Percentiles rank a stretch among this genome's conserved stretches.
phyloP scores from a whole-genome alignment of 2,113 vertebrate genomes.

The Chaetodon auriga region DNA sequence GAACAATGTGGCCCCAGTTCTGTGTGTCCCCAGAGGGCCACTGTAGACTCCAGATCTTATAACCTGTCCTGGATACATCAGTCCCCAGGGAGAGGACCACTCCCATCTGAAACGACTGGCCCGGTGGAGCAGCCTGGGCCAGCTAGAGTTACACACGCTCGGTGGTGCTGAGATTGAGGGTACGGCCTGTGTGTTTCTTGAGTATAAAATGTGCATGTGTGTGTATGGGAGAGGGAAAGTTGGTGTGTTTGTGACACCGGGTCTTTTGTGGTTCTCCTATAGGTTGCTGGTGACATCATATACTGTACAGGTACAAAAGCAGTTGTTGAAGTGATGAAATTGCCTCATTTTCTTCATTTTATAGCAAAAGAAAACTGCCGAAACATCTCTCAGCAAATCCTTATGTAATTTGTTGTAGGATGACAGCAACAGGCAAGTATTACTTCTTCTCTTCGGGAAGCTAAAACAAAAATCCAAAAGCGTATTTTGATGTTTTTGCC shows the following conservation, averaged over 20 bases:
- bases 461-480: background rate
- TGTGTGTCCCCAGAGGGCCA: conserved; percentile 74
- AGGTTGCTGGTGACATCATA: conserved; percentile 13
- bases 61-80: conserved; percentile 82
- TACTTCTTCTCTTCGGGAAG: background rate
- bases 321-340: background rate
- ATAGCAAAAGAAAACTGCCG: background rate
- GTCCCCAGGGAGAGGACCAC: conserved; percentile 67
- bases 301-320: background rate
- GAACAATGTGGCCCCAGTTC: conserved; percentile 79
- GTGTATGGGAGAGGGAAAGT: background rate
- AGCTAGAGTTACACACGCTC: conserved; percentile 55
- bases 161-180: conserved; percentile 32
- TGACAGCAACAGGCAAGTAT: background rate
- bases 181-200: conserved; percentile 15
- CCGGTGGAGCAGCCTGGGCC: conserved; percentile 30
- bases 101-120: conserved; percentile 66
- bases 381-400: conserved; percentile 4
- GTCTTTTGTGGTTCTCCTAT: background rate
- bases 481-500: background rate
- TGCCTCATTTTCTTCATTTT: conserved; percentile 8
- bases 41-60: conserved; percentile 75
- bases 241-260: conserved; percentile 4
- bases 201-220: conserved; percentile 1
- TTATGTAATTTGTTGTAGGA: background rate